Percentiles rank a stretch among this genome's conserved stretches.
Evolutionary conservation across 2,888 invertebrate genomes (phyloP).

Genomic region (Oligia fasciuncula): DNA sequence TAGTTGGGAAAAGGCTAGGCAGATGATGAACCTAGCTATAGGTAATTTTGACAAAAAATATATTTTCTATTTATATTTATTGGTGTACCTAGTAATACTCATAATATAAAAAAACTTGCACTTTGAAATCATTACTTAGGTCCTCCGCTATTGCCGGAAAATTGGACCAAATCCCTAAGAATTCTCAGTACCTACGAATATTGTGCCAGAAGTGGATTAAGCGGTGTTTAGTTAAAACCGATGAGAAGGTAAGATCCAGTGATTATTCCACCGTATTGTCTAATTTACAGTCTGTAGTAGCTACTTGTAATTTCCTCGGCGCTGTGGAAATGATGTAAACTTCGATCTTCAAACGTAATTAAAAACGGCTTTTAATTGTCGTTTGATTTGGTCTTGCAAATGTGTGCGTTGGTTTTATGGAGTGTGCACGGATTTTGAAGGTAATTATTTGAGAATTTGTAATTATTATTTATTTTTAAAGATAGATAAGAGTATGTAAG

Average conservation of each 20-base stretch:
- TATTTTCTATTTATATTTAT: background rate
- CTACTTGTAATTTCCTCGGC: constrained; percentile 60
- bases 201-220: constrained; percentile 73
- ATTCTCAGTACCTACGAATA: constrained; percentile 65
- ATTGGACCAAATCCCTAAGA: constrained; percentile 51
- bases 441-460: background rate
- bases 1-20: too few species aligned
- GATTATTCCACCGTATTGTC: constrained; percentile 67
- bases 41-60: too few species aligned
- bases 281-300: constrained; percentile 54
- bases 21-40: background rate
- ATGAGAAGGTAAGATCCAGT: constrained; percentile 69
- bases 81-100: background rate
- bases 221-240: constrained; percentile 73
- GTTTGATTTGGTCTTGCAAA: constrained; percentile 18
- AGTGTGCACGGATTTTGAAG: background rate
- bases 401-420: constrained; percentile 7
- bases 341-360: constrained; percentile 62
- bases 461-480: background rate
- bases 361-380: constrained; percentile 51
- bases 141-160: constrained; percentile 7
- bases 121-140: background rate
- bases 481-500: background rate
- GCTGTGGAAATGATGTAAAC: constrained; percentile 41
- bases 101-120: background rate